Percentiles rank a stretch among this genome's conserved stretches.
phyloP scores from a whole-genome alignment of 2,888 invertebrate species.

The Meloe dianella region DNA sequence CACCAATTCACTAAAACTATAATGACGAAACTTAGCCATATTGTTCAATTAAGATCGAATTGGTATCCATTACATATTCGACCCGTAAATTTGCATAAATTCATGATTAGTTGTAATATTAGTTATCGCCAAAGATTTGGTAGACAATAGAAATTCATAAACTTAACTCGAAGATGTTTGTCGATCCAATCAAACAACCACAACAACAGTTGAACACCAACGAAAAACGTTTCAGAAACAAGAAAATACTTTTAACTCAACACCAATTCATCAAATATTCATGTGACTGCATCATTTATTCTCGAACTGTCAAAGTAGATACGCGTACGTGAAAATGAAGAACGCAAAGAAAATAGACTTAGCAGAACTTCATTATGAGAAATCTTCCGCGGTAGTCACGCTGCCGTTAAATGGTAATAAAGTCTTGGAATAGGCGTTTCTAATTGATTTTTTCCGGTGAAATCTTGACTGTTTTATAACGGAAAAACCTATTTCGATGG shows the following conservation, averaged over 20 bases:
- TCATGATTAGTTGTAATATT: background rate
- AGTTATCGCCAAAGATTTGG: background rate
- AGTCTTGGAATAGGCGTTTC: background rate
- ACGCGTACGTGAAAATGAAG: background rate
- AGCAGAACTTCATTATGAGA: background rate
- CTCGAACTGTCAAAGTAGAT: slow-evolving; percentile 23
- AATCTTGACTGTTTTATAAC: background rate
- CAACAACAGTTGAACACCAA: background rate
- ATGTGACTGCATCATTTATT: slow-evolving; percentile 33
- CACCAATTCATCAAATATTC: slow-evolving; percentile 34
- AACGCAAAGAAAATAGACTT: too few relatives aligned
- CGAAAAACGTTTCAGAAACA: slow-evolving; percentile 22
- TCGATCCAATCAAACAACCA: background rate
- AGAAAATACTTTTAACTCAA: slow-evolving; percentile 32
- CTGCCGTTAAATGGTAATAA: background rate
- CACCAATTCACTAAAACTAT: slow-evolving; percentile 25
- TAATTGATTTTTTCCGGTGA: background rate
- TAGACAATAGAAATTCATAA: background rate
- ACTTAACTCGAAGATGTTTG: too few relatives aligned
- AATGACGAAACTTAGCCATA: background rate
- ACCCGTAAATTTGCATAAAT: background rate
- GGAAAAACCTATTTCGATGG: background rate
- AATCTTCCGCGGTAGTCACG: background rate
- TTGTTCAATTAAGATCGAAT: background rate
- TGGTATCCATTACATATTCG: background rate